These are phyloP conservation scores for Salarias fasciatus DNA, from an alignment of 2,797 vertebrate species.

Conservation along the genomic window DNA sequence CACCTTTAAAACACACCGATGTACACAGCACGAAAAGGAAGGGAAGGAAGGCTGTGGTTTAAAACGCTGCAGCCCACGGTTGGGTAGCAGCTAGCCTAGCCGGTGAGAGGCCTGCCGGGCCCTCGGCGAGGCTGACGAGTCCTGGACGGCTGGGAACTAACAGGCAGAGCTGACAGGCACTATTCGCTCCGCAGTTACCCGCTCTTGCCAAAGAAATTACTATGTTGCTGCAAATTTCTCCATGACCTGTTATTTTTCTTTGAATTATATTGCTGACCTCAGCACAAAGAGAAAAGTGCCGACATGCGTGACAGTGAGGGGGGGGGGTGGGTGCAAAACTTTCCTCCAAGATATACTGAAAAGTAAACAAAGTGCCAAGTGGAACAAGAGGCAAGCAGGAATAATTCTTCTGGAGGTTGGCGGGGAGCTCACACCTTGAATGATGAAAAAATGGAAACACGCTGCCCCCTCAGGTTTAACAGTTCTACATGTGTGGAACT, in stretches of 20 bases:
- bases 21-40: background rate
- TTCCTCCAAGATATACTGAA: constrained; percentile 14
- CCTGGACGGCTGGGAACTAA: constrained; percentile 27
- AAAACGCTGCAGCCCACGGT: constrained; percentile 11
- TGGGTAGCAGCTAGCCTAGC: constrained; percentile 10
- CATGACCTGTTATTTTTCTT: constrained; percentile 14
- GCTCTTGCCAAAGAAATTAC: constrained; percentile 29
- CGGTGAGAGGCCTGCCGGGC: constrained; percentile 16
- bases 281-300: constrained; percentile 18
- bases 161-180: constrained; percentile 48
- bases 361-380: constrained; percentile 1
- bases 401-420: background rate
- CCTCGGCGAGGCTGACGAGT: constrained; percentile 37
- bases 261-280: constrained; percentile 28
- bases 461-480: too few species aligned
- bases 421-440: constrained; percentile 3
- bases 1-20: background rate
- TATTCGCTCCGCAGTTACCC: constrained; percentile 31
- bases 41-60: constrained; percentile 1
- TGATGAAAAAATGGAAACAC: background rate
- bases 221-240: constrained; percentile 21
- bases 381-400: constrained; percentile 7
- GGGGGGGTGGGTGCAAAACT: constrained; percentile 13
- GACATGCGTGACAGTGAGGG: background rate
- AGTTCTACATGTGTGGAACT: too few species aligned